Evolutionary conservation across 2,888 invertebrate species (phyloP), one percentile per base, ranked within the genome.

Genomic region (Dorcus hopei): DNA sequence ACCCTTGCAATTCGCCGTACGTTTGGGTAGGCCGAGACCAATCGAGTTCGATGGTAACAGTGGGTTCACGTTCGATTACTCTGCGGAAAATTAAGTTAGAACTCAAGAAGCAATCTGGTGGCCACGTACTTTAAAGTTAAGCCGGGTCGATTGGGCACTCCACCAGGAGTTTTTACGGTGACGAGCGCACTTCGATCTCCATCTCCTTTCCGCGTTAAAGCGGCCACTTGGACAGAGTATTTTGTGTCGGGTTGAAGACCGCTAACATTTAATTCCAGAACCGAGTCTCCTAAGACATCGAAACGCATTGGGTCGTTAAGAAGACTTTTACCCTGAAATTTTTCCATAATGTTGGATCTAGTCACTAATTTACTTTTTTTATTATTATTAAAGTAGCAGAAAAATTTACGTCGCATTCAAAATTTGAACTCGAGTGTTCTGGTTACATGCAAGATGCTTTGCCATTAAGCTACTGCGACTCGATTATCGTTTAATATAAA

Each of bases 171-270:
- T 79, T 88, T 90, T 2, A 95, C 89, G 61, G 87, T 87, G 57
- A 90, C 90, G 23, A 94, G 91, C 61, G 87, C 81, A 75, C 96
- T 96, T 65, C 96, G 84, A 77, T 93, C 91, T 16, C 99, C 99
- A 77, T 99, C 98, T 45, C 99, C 99, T 78, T 95, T 95, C 63
- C 96, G 85, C 3, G 98, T 99, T 61, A 97, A 83, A 0, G 97
- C 99, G 0, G 96, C 96, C 58, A 98, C 95, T 82, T 95, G 93
- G 58, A 97, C 89, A 54, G 89, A 89, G 80, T 99, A 99, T 69
- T 88, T 87, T 0, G 98, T 96, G 74, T 98, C 97, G 3, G 99
- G 97, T 77, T 97, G 95, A 47, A 99, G 83, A 9, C 91, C 93
- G 9, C 91, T 89, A 52, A 97, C 88, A 75, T 93, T 94, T 69